These are phyloP conservation scores for Etheostoma nigrum DNA, from an alignment of 2,797 vertebrate species.

Conservation along the genomic window DNA sequence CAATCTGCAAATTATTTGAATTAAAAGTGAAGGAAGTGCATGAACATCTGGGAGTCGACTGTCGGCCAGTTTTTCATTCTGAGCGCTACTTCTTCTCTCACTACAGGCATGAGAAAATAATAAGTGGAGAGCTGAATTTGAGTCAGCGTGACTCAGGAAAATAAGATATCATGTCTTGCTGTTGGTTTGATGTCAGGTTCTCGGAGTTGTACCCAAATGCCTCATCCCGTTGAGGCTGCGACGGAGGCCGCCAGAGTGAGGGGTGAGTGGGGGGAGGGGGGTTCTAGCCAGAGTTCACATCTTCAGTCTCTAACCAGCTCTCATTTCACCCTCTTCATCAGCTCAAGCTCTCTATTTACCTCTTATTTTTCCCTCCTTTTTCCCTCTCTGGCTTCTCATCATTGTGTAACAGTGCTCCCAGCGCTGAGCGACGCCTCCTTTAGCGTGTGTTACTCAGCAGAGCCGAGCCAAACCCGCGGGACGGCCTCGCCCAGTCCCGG, in stretches of 20 bases:
- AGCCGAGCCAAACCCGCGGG: conserved; percentile 49
- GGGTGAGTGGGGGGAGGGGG: background rate
- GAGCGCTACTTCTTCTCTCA: conserved; percentile 76
- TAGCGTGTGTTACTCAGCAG: background rate
- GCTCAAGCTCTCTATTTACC: conserved; percentile 62
- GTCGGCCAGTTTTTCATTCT: conserved; percentile 79
- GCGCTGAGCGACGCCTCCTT: conserved; percentile 55
- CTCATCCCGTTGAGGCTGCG: conserved; percentile 90
- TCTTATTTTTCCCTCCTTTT: conserved; percentile 30
- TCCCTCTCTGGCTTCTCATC: conserved; percentile 41
- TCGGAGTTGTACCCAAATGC: conserved; percentile 92
- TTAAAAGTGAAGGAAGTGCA: conserved; percentile 85
- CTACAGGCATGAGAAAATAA: conserved; percentile 92
- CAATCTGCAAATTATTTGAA: conserved; percentile 92
- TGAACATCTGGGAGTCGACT: conserved; percentile 90
- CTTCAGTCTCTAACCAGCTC: conserved; percentile 88
- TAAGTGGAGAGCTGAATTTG: conserved; percentile 93
- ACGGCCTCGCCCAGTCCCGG: conserved; percentile 50
- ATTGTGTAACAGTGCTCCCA: conserved; percentile 37
- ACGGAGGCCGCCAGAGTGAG: conserved; percentile 87
- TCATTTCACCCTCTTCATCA: conserved; percentile 68
- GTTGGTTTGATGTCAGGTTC: conserved; percentile 95
- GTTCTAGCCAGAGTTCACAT: conserved; percentile 98
- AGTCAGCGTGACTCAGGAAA: conserved; percentile 95
- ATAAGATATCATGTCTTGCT: conserved; percentile 99